phyloP scores from a whole-genome alignment of 2,888 invertebrate genomes.

The Diaperis boleti region DNA sequence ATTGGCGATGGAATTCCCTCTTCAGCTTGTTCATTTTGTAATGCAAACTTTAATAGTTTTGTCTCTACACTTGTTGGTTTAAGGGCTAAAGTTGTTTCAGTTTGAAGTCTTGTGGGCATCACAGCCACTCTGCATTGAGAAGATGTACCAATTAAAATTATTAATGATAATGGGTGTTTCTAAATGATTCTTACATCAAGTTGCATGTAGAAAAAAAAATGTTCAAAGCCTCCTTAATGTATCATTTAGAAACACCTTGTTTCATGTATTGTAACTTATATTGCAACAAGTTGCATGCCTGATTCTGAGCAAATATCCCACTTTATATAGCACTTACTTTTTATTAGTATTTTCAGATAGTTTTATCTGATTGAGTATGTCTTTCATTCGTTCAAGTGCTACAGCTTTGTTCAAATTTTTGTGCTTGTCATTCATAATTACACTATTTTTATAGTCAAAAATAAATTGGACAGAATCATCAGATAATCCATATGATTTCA shows the following conservation, averaged over 20 bases:
- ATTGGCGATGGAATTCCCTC: slow-evolving; percentile 66
- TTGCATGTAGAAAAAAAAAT: too few relatives aligned
- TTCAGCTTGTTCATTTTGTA: slow-evolving; percentile 42
- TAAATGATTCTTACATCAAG: too few relatives aligned
- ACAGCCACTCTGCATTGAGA: background rate
- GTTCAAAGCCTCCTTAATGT: too few relatives aligned
- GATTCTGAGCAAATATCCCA: too few relatives aligned
- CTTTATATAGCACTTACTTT: too few relatives aligned
- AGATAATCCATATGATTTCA: slow-evolving; percentile 68
- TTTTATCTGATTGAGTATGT: slow-evolving; percentile 8
- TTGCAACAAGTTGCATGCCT: too few relatives aligned
- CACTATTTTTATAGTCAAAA: slow-evolving; percentile 66
- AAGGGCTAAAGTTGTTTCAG: slow-evolving; percentile 54
- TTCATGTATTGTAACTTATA: too few relatives aligned
- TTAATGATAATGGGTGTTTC: too few relatives aligned
- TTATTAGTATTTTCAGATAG: background rate
- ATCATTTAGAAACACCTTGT: too few relatives aligned
- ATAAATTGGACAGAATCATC: slow-evolving; percentile 69
- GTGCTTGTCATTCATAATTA: slow-evolving; percentile 55
- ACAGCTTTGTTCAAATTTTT: slow-evolving; percentile 54
- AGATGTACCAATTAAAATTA: background rate
- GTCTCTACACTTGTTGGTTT: slow-evolving; percentile 62
- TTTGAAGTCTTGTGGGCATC: slow-evolving; percentile 1
- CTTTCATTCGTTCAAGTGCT: slow-evolving; percentile 43
- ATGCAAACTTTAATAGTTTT: slow-evolving; percentile 59